Evolutionary conservation across 2,113 vertebrate genomes (phyloP).

Genomic region (Circaetus cinerascens): DNA sequence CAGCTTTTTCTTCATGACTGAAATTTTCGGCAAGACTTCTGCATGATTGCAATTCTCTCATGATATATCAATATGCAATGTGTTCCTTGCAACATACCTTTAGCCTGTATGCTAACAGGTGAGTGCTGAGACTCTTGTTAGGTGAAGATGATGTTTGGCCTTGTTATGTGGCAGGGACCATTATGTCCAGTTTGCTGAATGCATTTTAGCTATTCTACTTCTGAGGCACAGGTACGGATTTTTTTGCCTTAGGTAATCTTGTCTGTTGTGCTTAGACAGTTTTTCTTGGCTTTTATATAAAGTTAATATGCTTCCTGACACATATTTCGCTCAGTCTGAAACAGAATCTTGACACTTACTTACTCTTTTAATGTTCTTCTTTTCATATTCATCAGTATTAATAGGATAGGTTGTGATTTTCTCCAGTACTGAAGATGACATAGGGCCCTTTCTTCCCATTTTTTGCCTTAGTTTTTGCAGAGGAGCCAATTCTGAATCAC

Average conservation of each 20-base stretch:
- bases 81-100: background rate
- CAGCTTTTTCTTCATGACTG: background rate
- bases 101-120: background rate
- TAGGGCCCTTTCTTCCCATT: background rate
- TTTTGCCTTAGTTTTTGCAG: background rate
- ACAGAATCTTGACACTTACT: background rate
- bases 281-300: background rate
- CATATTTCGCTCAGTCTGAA: background rate
- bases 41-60: background rate
- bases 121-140: background rate
- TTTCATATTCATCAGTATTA: background rate
- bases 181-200: background rate
- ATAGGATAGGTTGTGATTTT: background rate
- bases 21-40: background rate
- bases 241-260: background rate
- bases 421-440: background rate
- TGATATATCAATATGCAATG: rapidly evolving
- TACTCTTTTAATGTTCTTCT: background rate
- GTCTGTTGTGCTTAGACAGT: background rate
- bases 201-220: background rate
- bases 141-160: background rate
- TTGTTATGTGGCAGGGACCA: background rate
- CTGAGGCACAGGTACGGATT: rapidly evolving
- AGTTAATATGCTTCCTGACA: background rate
- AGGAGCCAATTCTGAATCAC: background rate